Base-by-base conservation (phyloP, 2,113 vertebrate genomes). In the Phylloscopus trochilus region DNA sequence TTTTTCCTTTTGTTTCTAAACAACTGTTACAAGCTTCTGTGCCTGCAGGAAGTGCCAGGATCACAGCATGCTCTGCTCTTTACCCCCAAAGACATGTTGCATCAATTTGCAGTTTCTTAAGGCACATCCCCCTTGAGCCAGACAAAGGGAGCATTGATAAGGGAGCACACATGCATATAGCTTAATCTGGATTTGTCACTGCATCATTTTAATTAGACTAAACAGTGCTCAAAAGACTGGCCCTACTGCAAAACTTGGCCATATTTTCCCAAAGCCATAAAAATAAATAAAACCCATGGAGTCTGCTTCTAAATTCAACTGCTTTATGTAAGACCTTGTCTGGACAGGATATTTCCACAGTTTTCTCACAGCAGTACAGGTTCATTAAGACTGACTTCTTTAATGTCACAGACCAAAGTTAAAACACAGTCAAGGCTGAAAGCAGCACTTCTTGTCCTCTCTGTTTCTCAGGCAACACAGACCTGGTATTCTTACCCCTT, bases 1-100 rank as follows among this genome's bases (percentile, higher is more conserved):
- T 37, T 88, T 95, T 31, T 74, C 19, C 92, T 78, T 94, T 97
- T 97, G 92, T 96, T 93, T 92, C 85, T 53, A 63, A 86, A 97
- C 72, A 95, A 95, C 92, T 88, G 85, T 75, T 83, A 93, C 92
- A 96, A 96, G 90, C 93, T 93, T 91, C 76, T 81, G 85, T 53
- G 88, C 87, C 90, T 20, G 7, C 87, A 60, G 70, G 79, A 83
- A 92, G 87, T 37, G 87, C 90, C 92, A 95, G 90, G 85, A 93
- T 83, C 92, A 74, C 95, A 96, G 92, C 92, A 83, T 41, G 79
- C 43, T 80, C 64, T 95, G 92, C 79, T 94, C 93, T 94, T 88
- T 88, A 77, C 79, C 73, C 93, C 59, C 55, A 72, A 93, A 90
- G 93, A 95, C 0, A 11, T 9, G 56, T 67, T 94, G 94, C 93